These are phyloP conservation scores for Clinocottus analis DNA, from an alignment of 2,113 vertebrate species.

Conservation along the genomic window DNA sequence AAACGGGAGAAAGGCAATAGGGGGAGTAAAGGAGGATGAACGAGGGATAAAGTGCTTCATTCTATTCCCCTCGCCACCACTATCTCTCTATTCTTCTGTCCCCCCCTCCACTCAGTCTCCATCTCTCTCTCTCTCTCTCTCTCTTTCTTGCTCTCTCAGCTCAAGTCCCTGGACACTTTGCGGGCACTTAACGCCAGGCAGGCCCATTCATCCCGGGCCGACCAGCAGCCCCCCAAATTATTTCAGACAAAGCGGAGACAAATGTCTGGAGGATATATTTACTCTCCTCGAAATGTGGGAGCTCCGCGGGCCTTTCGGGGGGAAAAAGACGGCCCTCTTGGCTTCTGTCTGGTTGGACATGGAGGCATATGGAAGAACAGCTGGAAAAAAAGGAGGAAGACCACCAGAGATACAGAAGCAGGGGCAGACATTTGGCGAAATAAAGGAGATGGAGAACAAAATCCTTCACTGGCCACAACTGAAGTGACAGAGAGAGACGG, in stretches of 20 bases:
- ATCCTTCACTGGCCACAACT: constrained; percentile 1
- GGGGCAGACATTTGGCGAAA: background rate
- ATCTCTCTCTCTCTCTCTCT: constrained; percentile 1
- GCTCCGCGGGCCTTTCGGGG: background rate
- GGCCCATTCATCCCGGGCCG: constrained; percentile 72
- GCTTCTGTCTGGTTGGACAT: constrained; percentile 40
- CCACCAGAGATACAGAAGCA: background rate
- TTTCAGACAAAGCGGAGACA: constrained; percentile 82
- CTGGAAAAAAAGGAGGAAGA: background rate
- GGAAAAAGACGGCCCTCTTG: constrained; percentile 22
- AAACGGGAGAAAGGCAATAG: constrained; percentile 43
- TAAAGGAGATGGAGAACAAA: background rate
- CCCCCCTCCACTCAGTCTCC: constrained; percentile 17
- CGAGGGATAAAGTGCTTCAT: constrained; percentile 42
- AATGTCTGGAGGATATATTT: constrained; percentile 79
- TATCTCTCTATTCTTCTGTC: constrained; percentile 37
- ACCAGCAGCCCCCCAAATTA: constrained; percentile 78
- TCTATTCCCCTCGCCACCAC: constrained; percentile 25
- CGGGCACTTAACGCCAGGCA: constrained; percentile 79
- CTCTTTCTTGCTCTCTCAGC: constrained; percentile 29
- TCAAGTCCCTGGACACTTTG: constrained; percentile 79
- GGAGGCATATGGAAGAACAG: constrained; percentile 39
- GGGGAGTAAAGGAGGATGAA: constrained; percentile 34
- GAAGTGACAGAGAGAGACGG: constrained; percentile 10
- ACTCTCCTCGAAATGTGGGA: constrained; percentile 43